Percentiles rank a stretch among this genome's conserved stretches.
These are phyloP conservation scores for Marmota flaviventris DNA, from an alignment of 2,113 vertebrate genomes.

Conservation along the genomic window DNA sequence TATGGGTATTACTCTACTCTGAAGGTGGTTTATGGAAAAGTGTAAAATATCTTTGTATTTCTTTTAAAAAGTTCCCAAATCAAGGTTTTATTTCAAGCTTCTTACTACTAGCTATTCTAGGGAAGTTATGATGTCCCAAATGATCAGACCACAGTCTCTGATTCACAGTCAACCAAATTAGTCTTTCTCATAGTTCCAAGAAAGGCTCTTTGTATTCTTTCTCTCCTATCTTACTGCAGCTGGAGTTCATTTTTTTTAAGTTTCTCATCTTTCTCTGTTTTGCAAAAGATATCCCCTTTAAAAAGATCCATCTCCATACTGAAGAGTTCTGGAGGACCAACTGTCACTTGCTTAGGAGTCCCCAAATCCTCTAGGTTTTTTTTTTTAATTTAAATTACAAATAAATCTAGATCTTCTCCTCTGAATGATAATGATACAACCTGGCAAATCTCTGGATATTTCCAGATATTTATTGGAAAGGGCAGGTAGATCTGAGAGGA, in stretches of 20 bases:
- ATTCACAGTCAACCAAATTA: not conserved
- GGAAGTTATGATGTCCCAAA: not conserved
- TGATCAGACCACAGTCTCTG: not conserved
- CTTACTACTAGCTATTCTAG: not conserved
- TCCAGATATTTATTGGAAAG: not conserved
- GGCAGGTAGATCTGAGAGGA: not conserved
- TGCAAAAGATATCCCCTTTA: not conserved
- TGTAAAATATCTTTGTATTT: not conserved
- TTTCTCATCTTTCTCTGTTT: not conserved
- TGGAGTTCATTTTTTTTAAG: not conserved
- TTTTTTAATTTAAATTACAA: not conserved
- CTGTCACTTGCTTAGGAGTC: not conserved
- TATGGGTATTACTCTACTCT: not conserved
- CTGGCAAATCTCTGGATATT: not conserved
- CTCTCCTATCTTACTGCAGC: not conserved
- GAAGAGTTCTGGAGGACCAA: not conserved
- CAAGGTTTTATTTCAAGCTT: not conserved
- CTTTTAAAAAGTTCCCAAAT: not conserved
- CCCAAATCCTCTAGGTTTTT: not conserved
- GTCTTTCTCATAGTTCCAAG: not conserved
- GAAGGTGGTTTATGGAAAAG: not conserved
- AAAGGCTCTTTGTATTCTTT: not conserved
- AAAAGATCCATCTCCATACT: not conserved
- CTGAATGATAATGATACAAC: not conserved
- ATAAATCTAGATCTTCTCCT: not conserved